Evolutionary conservation across 2,888 invertebrate species (phyloP).

Genomic region (Polymixis flavicincta): DNA sequence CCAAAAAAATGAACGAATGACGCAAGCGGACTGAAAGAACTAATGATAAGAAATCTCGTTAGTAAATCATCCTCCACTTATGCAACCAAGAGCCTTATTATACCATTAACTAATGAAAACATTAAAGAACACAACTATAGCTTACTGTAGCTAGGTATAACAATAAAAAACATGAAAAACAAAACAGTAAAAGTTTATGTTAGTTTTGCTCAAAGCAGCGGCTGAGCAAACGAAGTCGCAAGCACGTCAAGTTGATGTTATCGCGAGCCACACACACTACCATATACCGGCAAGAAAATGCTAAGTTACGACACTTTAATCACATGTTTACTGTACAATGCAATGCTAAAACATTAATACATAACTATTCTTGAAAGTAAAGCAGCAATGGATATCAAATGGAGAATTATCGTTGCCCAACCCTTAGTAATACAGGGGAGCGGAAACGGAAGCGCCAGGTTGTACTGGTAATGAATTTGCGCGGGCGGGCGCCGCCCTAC

Average conservation of each 20-base stretch:
- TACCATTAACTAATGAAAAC: constrained; percentile 32
- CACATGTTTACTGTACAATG: constrained; percentile 33
- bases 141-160: constrained; percentile 9
- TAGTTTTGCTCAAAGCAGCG: constrained; percentile 85
- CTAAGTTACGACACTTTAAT: not conserved
- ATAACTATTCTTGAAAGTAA: constrained; percentile 29
- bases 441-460: constrained; percentile 89
- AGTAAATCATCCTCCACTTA: constrained; percentile 30
- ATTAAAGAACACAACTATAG: constrained; percentile 20
- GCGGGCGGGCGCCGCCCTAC: constrained; percentile 86
- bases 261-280: constrained; percentile 75
- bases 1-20: not conserved
- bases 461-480: constrained; percentile 89
- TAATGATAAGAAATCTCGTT: constrained; percentile 10
- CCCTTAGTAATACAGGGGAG: constrained; percentile 61
- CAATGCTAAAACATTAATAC: not conserved
- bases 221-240: constrained; percentile 84
- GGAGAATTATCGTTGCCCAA: constrained; percentile 33
- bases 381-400: constrained; percentile 66
- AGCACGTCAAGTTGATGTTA: constrained; percentile 84
- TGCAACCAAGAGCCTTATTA: constrained; percentile 25
- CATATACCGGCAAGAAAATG: constrained; percentile 27
- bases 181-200: constrained; percentile 84
- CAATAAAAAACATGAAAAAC: constrained; percentile 57
- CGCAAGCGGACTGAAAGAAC: not conserved